phyloP scores from a whole-genome alignment of 1,140 invertebrate species.

The Scylla paramamosain region DNA sequence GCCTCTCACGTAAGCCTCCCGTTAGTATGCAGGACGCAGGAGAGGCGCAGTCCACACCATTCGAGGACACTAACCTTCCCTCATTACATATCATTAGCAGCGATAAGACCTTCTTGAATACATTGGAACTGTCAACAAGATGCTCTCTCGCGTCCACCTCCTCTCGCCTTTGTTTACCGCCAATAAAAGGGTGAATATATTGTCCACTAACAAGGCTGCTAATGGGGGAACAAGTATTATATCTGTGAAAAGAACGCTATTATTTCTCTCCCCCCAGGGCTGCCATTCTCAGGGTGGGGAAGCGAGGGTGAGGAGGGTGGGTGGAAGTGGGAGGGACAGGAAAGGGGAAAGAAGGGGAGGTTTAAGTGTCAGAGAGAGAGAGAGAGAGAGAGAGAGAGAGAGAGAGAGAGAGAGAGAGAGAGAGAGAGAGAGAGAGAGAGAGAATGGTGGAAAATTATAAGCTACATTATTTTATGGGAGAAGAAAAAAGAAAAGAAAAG shows the following conservation, averaged over 20 bases:
- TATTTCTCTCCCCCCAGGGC: neutral
- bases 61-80: neutral
- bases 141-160: neutral
- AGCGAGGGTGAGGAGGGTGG: neutral
- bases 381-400: neutral
- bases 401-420: constrained; percentile 16
- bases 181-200: constrained; percentile 7
- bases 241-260: neutral
- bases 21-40: constrained; percentile 16
- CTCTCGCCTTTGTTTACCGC: neutral
- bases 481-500: too few relatives aligned
- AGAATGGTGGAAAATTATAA: neutral
- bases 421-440: constrained; percentile 5
- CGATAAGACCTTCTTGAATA: constrained; percentile 44
- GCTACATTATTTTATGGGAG: too few relatives aligned
- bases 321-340: neutral
- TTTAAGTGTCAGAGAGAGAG: neutral
- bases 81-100: constrained; percentile 53
- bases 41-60: neutral
- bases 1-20: neutral
- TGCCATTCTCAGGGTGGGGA: neutral
- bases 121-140: neutral
- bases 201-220: neutral
- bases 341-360: neutral
- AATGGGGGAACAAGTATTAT: constrained; percentile 15